Base-by-base conservation (phyloP, 1,140 invertebrate species). In the Ditylenchus dipsaci region DNA sequence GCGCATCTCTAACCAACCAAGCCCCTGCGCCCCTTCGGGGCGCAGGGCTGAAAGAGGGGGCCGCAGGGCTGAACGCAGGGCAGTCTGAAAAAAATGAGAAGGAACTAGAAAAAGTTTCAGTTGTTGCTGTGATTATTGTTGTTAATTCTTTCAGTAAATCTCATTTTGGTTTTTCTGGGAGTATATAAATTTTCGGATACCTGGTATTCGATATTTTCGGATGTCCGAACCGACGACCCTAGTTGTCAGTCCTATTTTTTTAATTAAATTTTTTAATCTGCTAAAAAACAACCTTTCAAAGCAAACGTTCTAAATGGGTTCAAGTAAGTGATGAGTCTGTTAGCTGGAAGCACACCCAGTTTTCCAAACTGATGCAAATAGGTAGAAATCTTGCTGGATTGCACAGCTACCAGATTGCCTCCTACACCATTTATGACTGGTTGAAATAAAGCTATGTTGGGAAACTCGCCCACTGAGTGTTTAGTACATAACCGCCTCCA, bases 381-480 rank as follows among this genome's bases (percentile, higher is more conserved):
- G 7, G 93, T 95, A n/a, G 92, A 93, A 61, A 96, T 88, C 73
- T 91, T 87, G 79, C 91, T 92, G 0, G 93, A 91, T 86, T 95
- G 92, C 21, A 95, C 91, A 27, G 93, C 92, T 11, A 90, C 93
- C 78, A 95, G 87, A 58, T 63, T 70, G 1, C 92, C 92, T 38
- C 92, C 93, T 69, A 94, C 91, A n/a, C 84, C 91, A 86, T 91
- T 91, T 57, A 92, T 91, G 1, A 92, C 90, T 66, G 90, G 88
- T 83, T 92, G 90, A 84, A 90, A 92, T 38, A 91, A 89, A 27
- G 90, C 90, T 76, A 93, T 90, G 27, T 90, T 90, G 78, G 88
- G 88, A 81, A 91, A 92, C 74, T 85, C 87, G 15, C 87, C 87
- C 45, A 92, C 90, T 42, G 90, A 90, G 56, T 88, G 89, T 76